Evolutionary conservation across 2,113 vertebrate species (phyloP).

Genomic region (Oenanthe melanoleuca): DNA sequence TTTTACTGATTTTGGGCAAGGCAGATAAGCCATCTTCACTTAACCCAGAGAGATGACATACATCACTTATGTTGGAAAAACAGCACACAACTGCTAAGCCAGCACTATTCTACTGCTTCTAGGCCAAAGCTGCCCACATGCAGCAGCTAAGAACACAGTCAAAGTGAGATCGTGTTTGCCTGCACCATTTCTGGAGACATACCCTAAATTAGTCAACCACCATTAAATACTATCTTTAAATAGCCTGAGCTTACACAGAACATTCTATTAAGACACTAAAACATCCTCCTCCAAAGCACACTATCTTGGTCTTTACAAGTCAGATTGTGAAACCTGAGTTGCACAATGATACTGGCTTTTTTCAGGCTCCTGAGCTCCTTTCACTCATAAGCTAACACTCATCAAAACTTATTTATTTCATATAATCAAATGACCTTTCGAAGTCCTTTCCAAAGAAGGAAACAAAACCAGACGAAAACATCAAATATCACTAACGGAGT

Average conservation of each 20-base stretch:
- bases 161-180: neutral
- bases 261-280: slow-evolving; percentile 32
- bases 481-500: neutral
- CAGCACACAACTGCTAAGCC: neutral
- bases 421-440: neutral
- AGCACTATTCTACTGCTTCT: neutral
- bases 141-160: neutral
- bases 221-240: slow-evolving; percentile 44
- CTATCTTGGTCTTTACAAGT: slow-evolving; percentile 21
- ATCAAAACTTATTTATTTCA: neutral
- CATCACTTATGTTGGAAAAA: neutral
- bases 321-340: slow-evolving; percentile 6
- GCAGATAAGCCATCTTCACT: rapidly evolving
- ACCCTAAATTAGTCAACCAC: slow-evolving; percentile 28
- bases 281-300: slow-evolving; percentile 25
- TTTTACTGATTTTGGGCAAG: neutral
- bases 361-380: neutral
- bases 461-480: neutral
- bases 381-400: neutral
- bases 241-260: slow-evolving; percentile 47
- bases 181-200: neutral
- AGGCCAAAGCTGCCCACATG: neutral
- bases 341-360: neutral
- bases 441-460: neutral
- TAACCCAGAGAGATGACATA: no score